phyloP scores from a whole-genome alignment of 2,113 vertebrate species.

The Natator depressus region DNA sequence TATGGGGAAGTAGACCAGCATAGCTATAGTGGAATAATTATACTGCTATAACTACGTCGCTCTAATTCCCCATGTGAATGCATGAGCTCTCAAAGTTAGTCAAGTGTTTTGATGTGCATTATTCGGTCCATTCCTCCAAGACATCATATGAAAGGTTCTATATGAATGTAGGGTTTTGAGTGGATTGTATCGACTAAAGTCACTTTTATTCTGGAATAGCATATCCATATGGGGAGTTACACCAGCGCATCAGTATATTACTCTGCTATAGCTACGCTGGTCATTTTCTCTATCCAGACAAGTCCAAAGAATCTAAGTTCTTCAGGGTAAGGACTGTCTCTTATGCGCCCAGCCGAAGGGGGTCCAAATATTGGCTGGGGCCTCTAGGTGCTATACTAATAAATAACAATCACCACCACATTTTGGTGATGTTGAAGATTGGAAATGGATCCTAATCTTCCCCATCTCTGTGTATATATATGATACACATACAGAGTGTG shows the following conservation, averaged over 20 bases:
- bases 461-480: neutral
- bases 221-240: neutral
- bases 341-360: neutral
- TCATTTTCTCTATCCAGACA: neutral
- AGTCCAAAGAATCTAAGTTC: neutral
- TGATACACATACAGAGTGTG: neutral
- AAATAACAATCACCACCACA: neutral
- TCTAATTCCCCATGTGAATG: neutral
- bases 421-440: neutral
- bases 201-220: neutral
- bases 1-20: neutral
- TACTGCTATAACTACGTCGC: neutral
- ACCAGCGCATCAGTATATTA: neutral
- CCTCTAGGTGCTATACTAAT: neutral
- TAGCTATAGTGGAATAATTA: neutral
- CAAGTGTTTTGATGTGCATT: slow-evolving; percentile 12
- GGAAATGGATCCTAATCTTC: neutral
- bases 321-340: neutral
- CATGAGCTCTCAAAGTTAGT: neutral
- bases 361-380: neutral
- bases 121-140: slow-evolving; percentile 25
- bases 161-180: slow-evolving; percentile 35
- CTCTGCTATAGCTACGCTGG: neutral
- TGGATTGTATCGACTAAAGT: neutral
- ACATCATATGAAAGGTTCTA: neutral